These are phyloP conservation scores for Coreius guichenoti DNA, from an alignment of 2,797 vertebrate genomes.

Conservation along the genomic window DNA sequence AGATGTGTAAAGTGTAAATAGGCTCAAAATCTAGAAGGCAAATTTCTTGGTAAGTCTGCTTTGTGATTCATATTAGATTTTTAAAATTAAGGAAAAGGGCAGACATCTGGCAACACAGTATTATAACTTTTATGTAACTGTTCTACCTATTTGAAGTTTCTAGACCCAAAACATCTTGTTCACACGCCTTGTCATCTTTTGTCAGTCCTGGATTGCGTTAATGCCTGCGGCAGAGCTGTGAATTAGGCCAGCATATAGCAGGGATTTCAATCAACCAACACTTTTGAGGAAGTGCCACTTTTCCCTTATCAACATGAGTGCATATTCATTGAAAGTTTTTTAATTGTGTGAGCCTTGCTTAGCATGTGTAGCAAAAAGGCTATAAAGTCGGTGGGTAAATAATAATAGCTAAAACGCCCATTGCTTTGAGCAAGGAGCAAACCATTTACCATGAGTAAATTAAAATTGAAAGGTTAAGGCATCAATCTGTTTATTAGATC, in stretches of 20 bases:
- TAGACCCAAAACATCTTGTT: slow-evolving; percentile 54
- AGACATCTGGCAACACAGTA: neutral
- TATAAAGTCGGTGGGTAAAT: neutral
- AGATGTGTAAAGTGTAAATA: neutral
- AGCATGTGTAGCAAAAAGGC: neutral
- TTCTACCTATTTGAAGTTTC: slow-evolving; percentile 18
- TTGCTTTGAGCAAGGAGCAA: slow-evolving; percentile 66
- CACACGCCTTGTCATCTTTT: slow-evolving; percentile 53
- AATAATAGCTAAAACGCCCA: slow-evolving; percentile 33
- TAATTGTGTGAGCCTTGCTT: neutral
- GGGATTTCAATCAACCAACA: slow-evolving; percentile 71
- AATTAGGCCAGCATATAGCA: slow-evolving; percentile 69
- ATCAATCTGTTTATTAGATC: slow-evolving; percentile 45
- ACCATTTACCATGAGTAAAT: slow-evolving; percentile 57
- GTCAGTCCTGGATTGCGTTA: slow-evolving; percentile 62
- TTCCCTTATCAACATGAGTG: slow-evolving; percentile 6
- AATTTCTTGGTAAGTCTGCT: neutral
- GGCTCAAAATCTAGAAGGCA: neutral
- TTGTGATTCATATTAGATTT: neutral
- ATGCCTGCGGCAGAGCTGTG: slow-evolving; percentile 62
- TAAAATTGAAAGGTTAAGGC: slow-evolving; percentile 59
- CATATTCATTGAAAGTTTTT: slow-evolving; percentile 64
- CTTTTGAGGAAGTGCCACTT: slow-evolving; percentile 24
- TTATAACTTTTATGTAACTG: neutral
- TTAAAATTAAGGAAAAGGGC: neutral